These are phyloP conservation scores for Heliconius hermathena DNA, from an alignment of 1,140 invertebrate genomes.

Conservation along the genomic window DNA sequence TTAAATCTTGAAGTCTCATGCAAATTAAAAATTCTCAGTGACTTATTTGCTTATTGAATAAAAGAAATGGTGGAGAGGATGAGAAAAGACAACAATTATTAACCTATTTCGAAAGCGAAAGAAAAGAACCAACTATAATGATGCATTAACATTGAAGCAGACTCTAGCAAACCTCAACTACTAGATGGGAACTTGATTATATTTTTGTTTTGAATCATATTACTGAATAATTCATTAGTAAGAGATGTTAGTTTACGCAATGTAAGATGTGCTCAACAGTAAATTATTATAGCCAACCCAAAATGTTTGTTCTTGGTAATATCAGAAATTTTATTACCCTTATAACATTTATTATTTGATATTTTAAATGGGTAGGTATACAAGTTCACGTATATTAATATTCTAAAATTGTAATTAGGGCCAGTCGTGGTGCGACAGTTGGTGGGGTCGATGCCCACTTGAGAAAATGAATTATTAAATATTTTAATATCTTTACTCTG, in stretches of 20 bases:
- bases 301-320: background rate
- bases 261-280: background rate
- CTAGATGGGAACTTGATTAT: slow-evolving; percentile 70
- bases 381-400: no score
- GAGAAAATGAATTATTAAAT: background rate
- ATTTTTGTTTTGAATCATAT: slow-evolving; percentile 70
- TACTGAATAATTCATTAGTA: slow-evolving; percentile 69
- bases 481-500: background rate
- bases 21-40: slow-evolving; percentile 39
- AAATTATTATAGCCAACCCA: background rate
- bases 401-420: no score
- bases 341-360: no score
- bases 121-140: slow-evolving; percentile 61
- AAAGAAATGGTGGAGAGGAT: slow-evolving; percentile 58
- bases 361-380: no score
- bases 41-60: slow-evolving; percentile 65
- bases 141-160: slow-evolving; percentile 70
- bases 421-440: no score
- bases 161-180: slow-evolving; percentile 56
- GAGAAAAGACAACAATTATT: slow-evolving; percentile 67
- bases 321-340: no score
- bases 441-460: background rate
- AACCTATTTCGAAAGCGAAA: slow-evolving; percentile 66
- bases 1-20: slow-evolving; percentile 48
- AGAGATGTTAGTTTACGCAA: slow-evolving; percentile 29